phyloP scores from a whole-genome alignment of 2,797 vertebrate genomes.

The Pipistrellus nathusii region DNA sequence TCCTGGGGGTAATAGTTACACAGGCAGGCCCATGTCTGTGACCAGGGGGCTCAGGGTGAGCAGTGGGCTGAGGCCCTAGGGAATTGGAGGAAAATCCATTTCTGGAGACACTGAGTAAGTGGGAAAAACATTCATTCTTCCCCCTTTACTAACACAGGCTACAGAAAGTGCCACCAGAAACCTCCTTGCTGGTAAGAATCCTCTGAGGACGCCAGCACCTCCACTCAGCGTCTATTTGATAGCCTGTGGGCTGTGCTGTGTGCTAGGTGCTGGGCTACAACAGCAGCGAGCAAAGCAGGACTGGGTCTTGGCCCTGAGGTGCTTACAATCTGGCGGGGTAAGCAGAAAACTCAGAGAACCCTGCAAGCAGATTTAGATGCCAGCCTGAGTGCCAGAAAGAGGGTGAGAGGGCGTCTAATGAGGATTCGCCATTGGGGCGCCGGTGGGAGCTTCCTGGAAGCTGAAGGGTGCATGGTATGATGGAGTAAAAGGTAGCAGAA shows the following conservation, averaged over 20 bases:
- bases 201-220: rapidly evolving
- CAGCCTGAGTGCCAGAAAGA: neutral
- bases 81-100: neutral
- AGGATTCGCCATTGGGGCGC: rapidly evolving
- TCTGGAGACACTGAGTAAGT: neutral
- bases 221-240: rapidly evolving
- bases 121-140: neutral
- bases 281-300: no score
- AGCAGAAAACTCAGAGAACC: rapidly evolving
- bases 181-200: neutral
- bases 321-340: neutral
- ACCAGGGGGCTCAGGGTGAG: neutral
- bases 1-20: neutral
- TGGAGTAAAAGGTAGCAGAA: rapidly evolving
- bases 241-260: rapidly evolving
- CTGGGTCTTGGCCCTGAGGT: neutral
- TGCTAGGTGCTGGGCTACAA: neutral
- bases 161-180: rapidly evolving
- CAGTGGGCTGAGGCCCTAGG: no score
- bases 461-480: neutral
- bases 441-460: rapidly evolving
- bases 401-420: rapidly evolving
- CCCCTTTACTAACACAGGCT: neutral
- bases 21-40: neutral
- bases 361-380: rapidly evolving